phyloP scores from a whole-genome alignment of 2,113 vertebrate species.

The Chelonoidis abingdonii region DNA sequence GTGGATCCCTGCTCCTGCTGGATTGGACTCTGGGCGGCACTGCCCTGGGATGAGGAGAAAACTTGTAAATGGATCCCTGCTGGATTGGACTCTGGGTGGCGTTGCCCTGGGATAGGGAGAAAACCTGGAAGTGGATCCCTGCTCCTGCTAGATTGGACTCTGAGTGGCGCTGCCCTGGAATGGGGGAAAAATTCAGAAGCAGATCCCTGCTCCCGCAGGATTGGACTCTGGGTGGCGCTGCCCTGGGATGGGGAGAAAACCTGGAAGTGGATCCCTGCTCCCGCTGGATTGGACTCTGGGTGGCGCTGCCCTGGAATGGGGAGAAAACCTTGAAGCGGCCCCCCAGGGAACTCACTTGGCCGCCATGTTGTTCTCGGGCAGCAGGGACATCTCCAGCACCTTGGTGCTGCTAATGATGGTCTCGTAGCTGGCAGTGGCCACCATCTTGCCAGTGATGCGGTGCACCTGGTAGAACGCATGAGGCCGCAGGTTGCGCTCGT shows the following conservation, averaged over 20 bases:
- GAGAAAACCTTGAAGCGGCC: background rate
- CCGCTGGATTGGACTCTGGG: background rate
- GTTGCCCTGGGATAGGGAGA: background rate
- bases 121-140: background rate
- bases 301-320: too few species aligned
- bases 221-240: too few species aligned
- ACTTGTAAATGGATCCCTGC: too few species aligned
- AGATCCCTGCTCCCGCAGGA: too few species aligned
- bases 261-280: background rate
- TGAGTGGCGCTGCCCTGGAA: too few species aligned
- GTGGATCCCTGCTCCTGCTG: too few species aligned
- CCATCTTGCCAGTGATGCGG: conserved; percentile 94
- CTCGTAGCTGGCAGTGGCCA: conserved; percentile 92
- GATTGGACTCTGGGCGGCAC: too few species aligned
- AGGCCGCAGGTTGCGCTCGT: conserved; percentile 90
- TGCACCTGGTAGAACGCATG: conserved; percentile 95
- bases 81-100: too few species aligned
- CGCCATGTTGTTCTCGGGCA: conserved; percentile 92
- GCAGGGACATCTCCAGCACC: conserved; percentile 90
- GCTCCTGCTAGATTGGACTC: background rate
- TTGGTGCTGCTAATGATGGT: conserved; percentile 91
- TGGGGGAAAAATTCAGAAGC: too few species aligned
- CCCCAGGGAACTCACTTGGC: conserved; percentile 85
- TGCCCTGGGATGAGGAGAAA: background rate
- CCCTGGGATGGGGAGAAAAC: background rate